Evolutionary conservation across 1,140 invertebrate species (phyloP), one percentile per base, ranked within the genome.

Genomic region (Aphidius ervi): DNA sequence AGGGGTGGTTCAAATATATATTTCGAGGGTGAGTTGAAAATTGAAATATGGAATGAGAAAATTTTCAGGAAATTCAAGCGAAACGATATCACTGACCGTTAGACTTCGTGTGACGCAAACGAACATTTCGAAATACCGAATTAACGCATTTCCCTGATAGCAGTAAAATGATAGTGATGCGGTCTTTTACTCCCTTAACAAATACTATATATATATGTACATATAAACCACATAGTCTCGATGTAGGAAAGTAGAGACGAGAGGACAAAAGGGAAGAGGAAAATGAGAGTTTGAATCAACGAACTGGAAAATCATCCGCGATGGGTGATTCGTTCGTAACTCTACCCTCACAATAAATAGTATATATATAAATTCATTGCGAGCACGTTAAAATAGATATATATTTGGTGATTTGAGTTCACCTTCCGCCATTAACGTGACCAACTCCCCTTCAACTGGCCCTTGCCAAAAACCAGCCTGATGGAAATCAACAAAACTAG

Each of bases 261-360:
- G 31, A 31, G 46, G 46, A n/a, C 9, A 46, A 55, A 39, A 41
- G 52, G 55, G 48, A 46, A 20, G 52, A 37, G 20, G 49, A 55
- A 53, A 58, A 59, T 41, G 45, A 46, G 65, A 60, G 59, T 56
- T 61, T 58, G 58, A 64, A 60, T 53, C 65, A 67, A 60, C 65
- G 63, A 64, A 64, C 62, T 64, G 65, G 65, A 67, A 64, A 64
- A 67, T 67, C 65, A 64, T 64, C 55, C 62, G 49, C 61, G 65
- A 67, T 63, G 65, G 65, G 65, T 63, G 63, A 67, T 67, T 64
- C 65, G 63, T 67, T 63, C 64, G 58, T 55, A 52, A 52, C 43
- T 52, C 50, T 39, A 47, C 43, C 42, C 52, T 64, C 48, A 49
- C 53, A 16, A 16, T 16, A 16, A 16, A 16, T 16, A 16, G 16